Percentiles rank a stretch among this genome's conserved stretches.
Evolutionary conservation across 1,140 invertebrate genomes (phyloP).

Genomic region (Parapsyche elsis): DNA sequence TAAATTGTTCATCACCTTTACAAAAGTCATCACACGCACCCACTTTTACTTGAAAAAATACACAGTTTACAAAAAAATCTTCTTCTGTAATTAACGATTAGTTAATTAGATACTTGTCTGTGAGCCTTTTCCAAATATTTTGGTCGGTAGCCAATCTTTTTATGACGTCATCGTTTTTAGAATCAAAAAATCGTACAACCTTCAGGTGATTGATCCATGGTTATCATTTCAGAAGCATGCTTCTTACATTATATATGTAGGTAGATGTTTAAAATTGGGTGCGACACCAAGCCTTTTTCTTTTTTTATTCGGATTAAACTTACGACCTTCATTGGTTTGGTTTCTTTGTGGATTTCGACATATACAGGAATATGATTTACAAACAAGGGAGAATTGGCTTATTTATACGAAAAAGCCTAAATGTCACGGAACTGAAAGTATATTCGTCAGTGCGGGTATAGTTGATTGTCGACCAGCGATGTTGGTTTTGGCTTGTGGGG

Average conservation of each 20-base stretch:
- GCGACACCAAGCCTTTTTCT: constrained; percentile 42
- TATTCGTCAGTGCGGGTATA: constrained; percentile 68
- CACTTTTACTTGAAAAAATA: too few species aligned
- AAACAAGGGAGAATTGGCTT: constrained; percentile 65
- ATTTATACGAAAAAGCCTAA: constrained; percentile 70
- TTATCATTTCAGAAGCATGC: constrained; percentile 69
- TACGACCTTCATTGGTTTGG: neutral
- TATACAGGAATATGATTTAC: constrained; percentile 70
- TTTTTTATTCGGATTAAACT: constrained; percentile 2
- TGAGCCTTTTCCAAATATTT: too few species aligned
- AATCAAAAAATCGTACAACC: too few species aligned
- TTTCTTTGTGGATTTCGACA: constrained; percentile 63
- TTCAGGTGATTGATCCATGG: constrained; percentile 68
- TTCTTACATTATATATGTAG: too few species aligned
- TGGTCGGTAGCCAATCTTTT: too few species aligned
- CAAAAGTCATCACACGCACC: too few species aligned
- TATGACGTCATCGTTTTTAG: too few species aligned
- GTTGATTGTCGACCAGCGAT: constrained; percentile 66
- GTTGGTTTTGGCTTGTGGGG: constrained; percentile 62
- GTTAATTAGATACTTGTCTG: too few species aligned
- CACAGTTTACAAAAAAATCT: too few species aligned
- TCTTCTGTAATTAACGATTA: too few species aligned
- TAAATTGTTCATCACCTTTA: too few species aligned
- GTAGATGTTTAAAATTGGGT: constrained; percentile 72
- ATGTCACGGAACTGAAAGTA: constrained; percentile 63